A percentile compares a stretch with the other conserved stretches of the same genome.
These are phyloP conservation scores for Drosophila lacicola DNA, from an alignment of 2,888 invertebrate species.

Conservation along the genomic window DNA sequence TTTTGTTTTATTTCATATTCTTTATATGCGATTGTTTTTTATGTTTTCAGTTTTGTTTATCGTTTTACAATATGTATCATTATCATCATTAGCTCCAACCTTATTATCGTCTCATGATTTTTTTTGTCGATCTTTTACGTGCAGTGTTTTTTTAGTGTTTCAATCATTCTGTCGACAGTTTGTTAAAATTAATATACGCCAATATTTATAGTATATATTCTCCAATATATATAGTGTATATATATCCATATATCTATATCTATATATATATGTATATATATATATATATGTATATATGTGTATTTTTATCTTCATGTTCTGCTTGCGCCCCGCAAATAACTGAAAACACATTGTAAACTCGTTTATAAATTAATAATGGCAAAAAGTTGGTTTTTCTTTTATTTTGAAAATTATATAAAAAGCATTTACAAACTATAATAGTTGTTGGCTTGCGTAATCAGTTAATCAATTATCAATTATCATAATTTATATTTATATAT, in stretches of 20 bases:
- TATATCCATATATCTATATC: constrained; percentile 23
- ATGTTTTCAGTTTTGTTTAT: constrained; percentile 41
- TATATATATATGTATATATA: constrained; percentile 13
- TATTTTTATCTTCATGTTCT: constrained; percentile 43
- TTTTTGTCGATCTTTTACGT: constrained; percentile 52
- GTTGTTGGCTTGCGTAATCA: constrained; percentile 79
- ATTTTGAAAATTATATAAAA: constrained; percentile 78
- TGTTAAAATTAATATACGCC: constrained; percentile 67
- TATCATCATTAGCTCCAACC: constrained; percentile 44
- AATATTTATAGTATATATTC: constrained; percentile 71
- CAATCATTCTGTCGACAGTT: constrained; percentile 41
- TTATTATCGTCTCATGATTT: constrained; percentile 23
- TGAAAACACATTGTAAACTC: constrained; percentile 57
- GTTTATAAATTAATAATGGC: constrained; percentile 76
- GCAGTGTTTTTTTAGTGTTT: constrained; percentile 47
- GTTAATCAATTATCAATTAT: constrained; percentile 65
- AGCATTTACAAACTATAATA: constrained; percentile 81
- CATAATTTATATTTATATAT: constrained; percentile 59
- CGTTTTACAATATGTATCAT: constrained; percentile 77
- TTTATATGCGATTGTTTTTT: constrained; percentile 43
- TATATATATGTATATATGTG: constrained; percentile 16
- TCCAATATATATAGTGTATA: constrained; percentile 47
- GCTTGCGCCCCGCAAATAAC: constrained; percentile 57
- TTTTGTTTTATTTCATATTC: constrained; percentile 60
- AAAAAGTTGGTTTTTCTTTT: constrained; percentile 71